Conservation (phyloP, 2,888 invertebrate species). For the Acronicta aceris region DNA sequence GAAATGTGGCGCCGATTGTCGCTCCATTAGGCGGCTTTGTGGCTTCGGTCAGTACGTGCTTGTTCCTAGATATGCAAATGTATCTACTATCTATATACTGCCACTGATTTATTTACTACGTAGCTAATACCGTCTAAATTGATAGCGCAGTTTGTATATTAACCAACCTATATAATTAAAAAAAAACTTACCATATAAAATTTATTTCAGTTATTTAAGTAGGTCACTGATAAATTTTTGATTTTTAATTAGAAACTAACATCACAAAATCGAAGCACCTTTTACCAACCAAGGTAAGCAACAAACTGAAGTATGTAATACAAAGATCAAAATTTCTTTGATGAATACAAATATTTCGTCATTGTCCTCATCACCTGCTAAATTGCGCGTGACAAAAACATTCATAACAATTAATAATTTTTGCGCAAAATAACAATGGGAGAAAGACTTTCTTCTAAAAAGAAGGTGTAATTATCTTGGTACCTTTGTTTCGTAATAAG, state of each 20-base stretch:
- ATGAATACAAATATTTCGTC: constrained; percentile 47
- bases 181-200: constrained; percentile 42
- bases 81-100: constrained; percentile 56
- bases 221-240: constrained; percentile 15
- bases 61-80: constrained; percentile 80
- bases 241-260: not conserved
- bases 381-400: constrained; percentile 57
- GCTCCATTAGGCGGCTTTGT: constrained; percentile 85
- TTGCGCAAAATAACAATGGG: constrained; percentile 77
- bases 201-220: not conserved
- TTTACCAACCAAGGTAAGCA: constrained; percentile 33
- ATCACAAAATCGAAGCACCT: constrained; percentile 22
- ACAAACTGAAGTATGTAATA: constrained; percentile 54
- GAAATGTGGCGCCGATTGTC: constrained; percentile 86
- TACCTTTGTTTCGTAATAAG: constrained; percentile 78
- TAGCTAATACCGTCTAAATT: constrained; percentile 31
- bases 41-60: constrained; percentile 70
- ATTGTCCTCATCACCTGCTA: constrained; percentile 49
- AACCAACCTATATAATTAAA: too few species aligned
- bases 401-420: constrained; percentile 60
- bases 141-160: constrained; percentile 32
- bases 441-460: constrained; percentile 85
- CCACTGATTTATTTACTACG: constrained; percentile 53
- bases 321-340: constrained; percentile 62
- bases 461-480: constrained; percentile 82